Evolutionary conservation across 2,113 vertebrate genomes (phyloP).

Genomic region (Rhineura floridana): DNA sequence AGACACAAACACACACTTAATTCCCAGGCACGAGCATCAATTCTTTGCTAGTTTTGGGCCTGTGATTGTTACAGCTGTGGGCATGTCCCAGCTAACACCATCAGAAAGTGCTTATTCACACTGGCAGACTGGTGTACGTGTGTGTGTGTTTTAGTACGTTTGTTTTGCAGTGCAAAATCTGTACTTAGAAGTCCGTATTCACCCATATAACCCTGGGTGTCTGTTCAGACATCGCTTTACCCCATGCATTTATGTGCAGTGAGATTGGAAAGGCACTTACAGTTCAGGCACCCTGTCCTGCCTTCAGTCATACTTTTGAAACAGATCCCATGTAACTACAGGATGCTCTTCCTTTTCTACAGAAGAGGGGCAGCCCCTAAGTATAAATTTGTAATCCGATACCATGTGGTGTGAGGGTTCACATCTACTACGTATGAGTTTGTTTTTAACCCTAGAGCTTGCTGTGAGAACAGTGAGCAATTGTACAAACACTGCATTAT

Average conservation of each 20-base stretch:
- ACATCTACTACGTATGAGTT: too few relatives aligned
- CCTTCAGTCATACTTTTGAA: background rate
- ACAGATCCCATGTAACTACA: background rate
- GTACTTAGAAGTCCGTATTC: background rate
- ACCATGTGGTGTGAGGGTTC: background rate
- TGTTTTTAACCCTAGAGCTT: background rate
- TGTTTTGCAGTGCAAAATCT: background rate
- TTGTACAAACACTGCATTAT: background rate
- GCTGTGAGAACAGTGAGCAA: background rate
- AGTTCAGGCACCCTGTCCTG: background rate
- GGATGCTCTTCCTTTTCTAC: background rate
- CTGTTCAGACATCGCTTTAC: background rate
- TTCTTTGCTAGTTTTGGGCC: background rate
- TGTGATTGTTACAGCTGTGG: background rate
- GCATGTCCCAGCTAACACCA: background rate
- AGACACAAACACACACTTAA: background rate
- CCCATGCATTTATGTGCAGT: background rate
- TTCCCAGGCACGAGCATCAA: background rate
- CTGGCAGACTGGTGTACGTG: background rate
- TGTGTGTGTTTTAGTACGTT: too few relatives aligned
- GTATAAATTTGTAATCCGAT: background rate
- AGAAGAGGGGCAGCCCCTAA: background rate
- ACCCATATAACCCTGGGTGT: background rate
- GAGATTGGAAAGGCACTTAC: background rate
- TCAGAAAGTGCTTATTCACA: background rate